Base-by-base conservation (phyloP, 92 coral and sea anemone species). In the Phenganax stokvisi region DNA sequence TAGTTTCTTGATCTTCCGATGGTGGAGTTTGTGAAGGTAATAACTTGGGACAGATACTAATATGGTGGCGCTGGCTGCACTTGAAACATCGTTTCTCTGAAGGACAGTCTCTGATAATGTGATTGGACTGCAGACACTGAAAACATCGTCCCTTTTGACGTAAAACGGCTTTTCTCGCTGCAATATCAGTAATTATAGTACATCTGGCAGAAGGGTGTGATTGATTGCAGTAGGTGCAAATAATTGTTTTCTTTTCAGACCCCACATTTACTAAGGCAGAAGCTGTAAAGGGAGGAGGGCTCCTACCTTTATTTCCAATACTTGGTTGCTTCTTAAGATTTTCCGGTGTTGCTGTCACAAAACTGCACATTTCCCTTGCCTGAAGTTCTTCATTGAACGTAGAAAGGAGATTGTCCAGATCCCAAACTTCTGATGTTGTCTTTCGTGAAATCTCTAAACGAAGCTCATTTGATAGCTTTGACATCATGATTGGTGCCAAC, bases 401-500 rank as follows among this genome's bases (percentile, higher is more conserved):
- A 29, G 61, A 17, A 16, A 80, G 28, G 28, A 81, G 29, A 30
- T 60, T 29, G 56, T 74, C 85, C 28, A 85, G 66, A 12, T 85
- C 51, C 88, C 85, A 85, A 28, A 57, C 74, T 53, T 81, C 84
- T 20, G 59, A 61, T 13, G 75, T 52, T 31, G 72, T 47, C 67
- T 85, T 77, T 71, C 89, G 56, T 77, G 76, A 83, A 15, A 81
- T 81, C 29, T 62, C 77, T 15, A 85, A 25, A 3, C 86, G 71
- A 11, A 88, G 72, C 68, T 74, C 85, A 10, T 85, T 82, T 0
- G 88, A 86, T 11, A 85, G 67, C 67, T 85, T 83, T 0, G 88
- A 74, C 89, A 83, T 82, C 74, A 88, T 77, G n/a, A 88, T 84
- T 9, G 87, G 85, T 58, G 83, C 72, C 15, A 85, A 9, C 56